Conservation (phyloP, 1,140 invertebrate species). For the Eufriesea mexicana region DNA sequence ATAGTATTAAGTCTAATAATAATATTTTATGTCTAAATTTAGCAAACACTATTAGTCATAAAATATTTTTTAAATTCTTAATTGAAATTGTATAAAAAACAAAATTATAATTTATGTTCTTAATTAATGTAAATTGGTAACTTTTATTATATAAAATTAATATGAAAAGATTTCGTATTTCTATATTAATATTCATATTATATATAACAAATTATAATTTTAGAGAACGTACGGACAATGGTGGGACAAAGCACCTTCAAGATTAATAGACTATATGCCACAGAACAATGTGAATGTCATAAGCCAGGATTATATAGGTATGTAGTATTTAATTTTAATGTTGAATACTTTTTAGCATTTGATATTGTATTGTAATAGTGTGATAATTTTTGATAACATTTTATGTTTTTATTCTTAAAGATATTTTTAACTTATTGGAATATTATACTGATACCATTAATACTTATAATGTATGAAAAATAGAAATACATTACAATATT, state of each 20-base stretch:
- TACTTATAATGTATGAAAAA: constrained; percentile 10
- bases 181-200: not conserved
- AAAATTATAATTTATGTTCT: too few species aligned
- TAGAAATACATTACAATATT: constrained; percentile 41
- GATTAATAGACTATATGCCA: constrained; percentile 87
- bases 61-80: too few species aligned
- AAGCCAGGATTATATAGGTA: constrained; percentile 94
- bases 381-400: not conserved
- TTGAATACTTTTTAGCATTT: constrained; percentile 18
- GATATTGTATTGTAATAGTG: not conserved
- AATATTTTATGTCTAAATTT: too few species aligned
- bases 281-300: constrained; percentile 86
- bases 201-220: constrained; percentile 63
- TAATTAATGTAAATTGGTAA: not conserved
- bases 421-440: constrained; percentile 24
- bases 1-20: too few species aligned
- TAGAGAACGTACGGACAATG: constrained; percentile 95
- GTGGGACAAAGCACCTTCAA: constrained; percentile 92
- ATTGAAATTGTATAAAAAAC: too few species aligned
- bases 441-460: constrained; percentile 17
- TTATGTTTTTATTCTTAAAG: constrained; percentile 10
- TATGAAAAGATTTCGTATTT: not conserved
- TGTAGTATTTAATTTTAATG: constrained; percentile 30
- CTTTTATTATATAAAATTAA: not conserved
- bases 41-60: too few species aligned